A percentile compares a stretch with the other conserved stretches of the same genome.
Conservation (phyloP, 2,888 invertebrate species). For the Thereva unica region DNA sequence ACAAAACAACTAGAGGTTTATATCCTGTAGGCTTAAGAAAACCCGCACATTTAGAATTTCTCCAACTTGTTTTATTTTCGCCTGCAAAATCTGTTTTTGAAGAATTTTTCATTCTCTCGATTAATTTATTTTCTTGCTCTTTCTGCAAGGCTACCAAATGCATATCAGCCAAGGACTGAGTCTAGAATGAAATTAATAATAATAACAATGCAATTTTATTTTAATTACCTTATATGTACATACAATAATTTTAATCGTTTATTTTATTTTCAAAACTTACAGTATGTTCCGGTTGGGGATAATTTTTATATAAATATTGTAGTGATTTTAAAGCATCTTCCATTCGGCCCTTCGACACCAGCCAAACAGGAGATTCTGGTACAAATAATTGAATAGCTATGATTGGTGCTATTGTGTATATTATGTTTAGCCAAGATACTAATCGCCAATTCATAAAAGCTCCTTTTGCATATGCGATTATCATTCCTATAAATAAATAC, state of each 20-base stretch:
- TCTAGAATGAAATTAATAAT: constrained; percentile 36
- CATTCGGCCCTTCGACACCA: constrained; percentile 62
- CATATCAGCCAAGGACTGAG: constrained; percentile 60
- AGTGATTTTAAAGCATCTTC: constrained; percentile 62
- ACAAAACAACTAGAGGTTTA: constrained; percentile 63
- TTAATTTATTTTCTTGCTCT: constrained; percentile 61
- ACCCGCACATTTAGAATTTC: constrained; percentile 53
- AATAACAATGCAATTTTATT: too few relatives aligned
- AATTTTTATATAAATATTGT: constrained; percentile 59
- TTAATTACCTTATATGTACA: too few relatives aligned
- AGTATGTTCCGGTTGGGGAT: constrained; percentile 58
- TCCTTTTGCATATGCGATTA: constrained; percentile 62
- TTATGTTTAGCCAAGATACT: constrained; percentile 62
- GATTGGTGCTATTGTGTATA: constrained; percentile 61
- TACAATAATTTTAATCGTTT: constrained; percentile 2
- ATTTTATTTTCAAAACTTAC: constrained; percentile 45
- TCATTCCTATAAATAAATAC: constrained; percentile 59
- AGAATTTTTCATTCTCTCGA: constrained; percentile 49
- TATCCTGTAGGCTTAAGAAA: constrained; percentile 64
- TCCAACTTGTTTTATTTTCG: constrained; percentile 44
- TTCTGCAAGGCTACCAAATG: constrained; percentile 61
- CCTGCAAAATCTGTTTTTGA: constrained; percentile 39
- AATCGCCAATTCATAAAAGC: constrained; percentile 62
- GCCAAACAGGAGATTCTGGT: constrained; percentile 66
- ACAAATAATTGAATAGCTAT: constrained; percentile 59